Evolutionary conservation across 2,888 invertebrate species (phyloP), one percentile per base, ranked within the genome.

Genomic region (Allacma fusca): DNA sequence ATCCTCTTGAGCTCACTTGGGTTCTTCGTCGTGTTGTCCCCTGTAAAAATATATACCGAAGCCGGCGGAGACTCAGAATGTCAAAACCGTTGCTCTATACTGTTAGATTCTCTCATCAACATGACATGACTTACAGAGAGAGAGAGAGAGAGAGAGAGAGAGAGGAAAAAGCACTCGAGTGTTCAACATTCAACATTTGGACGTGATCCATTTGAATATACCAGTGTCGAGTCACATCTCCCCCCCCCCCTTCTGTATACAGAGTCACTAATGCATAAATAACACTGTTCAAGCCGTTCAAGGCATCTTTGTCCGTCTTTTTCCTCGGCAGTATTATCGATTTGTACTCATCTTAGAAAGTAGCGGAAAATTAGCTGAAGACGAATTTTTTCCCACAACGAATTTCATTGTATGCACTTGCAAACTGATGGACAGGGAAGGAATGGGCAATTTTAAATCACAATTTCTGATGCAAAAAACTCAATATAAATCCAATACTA

Each of bases 321-420:
- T 21, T 68, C 68, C 40, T 40, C 68, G 43, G 2, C 68, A 68
- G 34, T 68, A 34, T 68, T 68, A 34, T 68, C 68, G 68, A 68
- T 68, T 68, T 40, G 40, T n/a, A 68, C 68, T 68, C 68, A 68
- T 68, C 62, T 57, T 34, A 44, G 59, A 72, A 57, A 72, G 72
- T 59, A 57, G 72, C 72, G 72, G 72, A 72, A 72, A 72, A 72
- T 72, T 72, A 62, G n/a, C 28, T 62, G 44, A 72, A 72, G 59
- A 72, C 34, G 72, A 72, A 23, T 29, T 59, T 34, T 13, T 72
- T 72, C 72, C 72, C 72, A 72, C 57, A 62, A 72, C 72, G 59
- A 72, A 72, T 72, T 21, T 21, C 21, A 34, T 68, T 68, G 40
- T 43, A 34, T 68, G 40, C 68, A 34, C 40, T 68, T 28, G 62